phyloP scores from a whole-genome alignment of 2,113 vertebrate species.

The Epinephelus moara region DNA sequence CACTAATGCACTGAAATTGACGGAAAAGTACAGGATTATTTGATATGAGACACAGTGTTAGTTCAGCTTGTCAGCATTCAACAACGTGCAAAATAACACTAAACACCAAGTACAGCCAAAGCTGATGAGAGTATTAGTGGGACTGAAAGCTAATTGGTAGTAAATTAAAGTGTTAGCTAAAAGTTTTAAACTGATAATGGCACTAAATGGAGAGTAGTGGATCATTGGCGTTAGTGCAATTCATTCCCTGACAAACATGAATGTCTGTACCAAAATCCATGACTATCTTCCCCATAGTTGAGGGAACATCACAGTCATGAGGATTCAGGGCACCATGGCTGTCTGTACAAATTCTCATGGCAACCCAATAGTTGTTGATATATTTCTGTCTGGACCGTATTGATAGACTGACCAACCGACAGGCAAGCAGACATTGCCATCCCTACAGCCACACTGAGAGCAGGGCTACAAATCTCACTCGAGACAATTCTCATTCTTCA shows the following conservation, averaged over 20 bases:
- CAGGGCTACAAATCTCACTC: not conserved
- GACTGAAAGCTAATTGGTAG: not conserved
- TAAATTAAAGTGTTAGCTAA: not conserved
- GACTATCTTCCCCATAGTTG: not conserved
- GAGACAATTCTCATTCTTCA: conserved; percentile 32
- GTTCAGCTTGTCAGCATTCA: too few relatives aligned
- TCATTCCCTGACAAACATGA: too few relatives aligned
- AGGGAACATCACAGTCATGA: not conserved
- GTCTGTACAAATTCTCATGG: not conserved
- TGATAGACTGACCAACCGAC: not conserved
- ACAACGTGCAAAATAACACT: not conserved
- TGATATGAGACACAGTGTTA: too few relatives aligned
- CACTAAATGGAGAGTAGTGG: too few relatives aligned
- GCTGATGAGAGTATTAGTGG: too few relatives aligned
- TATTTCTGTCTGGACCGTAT: conserved; percentile 11
- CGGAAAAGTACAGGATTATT: too few relatives aligned
- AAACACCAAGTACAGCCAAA: not conserved
- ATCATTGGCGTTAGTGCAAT: not conserved
- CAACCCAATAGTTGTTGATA: not conserved
- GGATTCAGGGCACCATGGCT: too few relatives aligned
- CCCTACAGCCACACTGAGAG: not conserved
- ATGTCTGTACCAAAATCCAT: not conserved
- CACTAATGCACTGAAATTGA: too few relatives aligned
- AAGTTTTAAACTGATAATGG: too few relatives aligned
- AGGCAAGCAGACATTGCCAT: not conserved